Evolutionary conservation across 64 coral and sea anemone species (phyloP), one percentile per base, ranked within the genome.

Genomic region (Orbicella faveolata): DNA sequence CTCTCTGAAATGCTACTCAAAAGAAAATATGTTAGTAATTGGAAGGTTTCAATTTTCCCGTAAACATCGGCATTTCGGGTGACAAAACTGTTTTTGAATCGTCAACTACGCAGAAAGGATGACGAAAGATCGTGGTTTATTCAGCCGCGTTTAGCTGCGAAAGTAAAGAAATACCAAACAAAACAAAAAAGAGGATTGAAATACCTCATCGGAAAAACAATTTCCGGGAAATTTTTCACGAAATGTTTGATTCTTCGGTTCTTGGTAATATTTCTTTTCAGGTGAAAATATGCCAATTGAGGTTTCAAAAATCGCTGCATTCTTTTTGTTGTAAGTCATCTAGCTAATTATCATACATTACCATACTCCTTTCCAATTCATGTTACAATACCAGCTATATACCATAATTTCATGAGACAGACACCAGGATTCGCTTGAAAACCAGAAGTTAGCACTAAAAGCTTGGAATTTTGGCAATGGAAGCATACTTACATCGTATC

Each of bases 311-410:
- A 68, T 21, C 1, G 25, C 23, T 70, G 44, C 36, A 85, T 85
- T 85, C 65, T 85, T 85, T 41, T 23, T 70, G 82, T 39, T 85
- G 70, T 39, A 72, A 85, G 82, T 85, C 82, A 85, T 63, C 79
- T 0, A 12, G 53, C 44, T 48, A 48, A 80, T 80, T 83, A 68
- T 12, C 81, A 48, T 51, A 25, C 1, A 52, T 85, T 73, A 51
- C 17, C 65, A 85, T 52, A 30, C 39, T 41, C 51, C 20, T 48
- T 52, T 70, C 25, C 21, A n/a, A n/a, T n/a, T 70, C 67, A 70
- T 21, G 23, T 4, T 23, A 23, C 21, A 26, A 70, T 21, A 70
- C 7, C 30, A 30, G 30, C 30, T 33, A 70, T 70, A n/a, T 10
- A 69, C 4, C 67, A 70, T n/a, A 23, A 70, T 10, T 10, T 25